These are phyloP conservation scores for Caranx melampygus DNA, from an alignment of 2,113 vertebrate species.

Conservation along the genomic window DNA sequence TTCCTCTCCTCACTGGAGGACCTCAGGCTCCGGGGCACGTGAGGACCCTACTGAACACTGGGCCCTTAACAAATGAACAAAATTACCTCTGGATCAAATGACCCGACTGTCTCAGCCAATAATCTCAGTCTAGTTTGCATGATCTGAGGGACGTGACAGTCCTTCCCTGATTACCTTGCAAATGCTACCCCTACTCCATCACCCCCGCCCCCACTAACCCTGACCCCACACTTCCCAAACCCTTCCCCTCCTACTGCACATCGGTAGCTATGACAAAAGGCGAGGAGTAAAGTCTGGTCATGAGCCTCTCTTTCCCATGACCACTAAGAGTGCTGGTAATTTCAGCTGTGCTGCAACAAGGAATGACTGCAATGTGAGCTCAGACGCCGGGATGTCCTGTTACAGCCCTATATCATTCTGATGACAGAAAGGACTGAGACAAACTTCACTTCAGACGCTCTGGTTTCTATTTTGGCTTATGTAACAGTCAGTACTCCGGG, in stretches of 20 bases:
- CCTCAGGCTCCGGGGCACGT: slow-evolving; percentile 15
- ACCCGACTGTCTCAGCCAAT: slow-evolving; percentile 45
- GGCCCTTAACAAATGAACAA: slow-evolving; percentile 56
- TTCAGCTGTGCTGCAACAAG: slow-evolving; percentile 72
- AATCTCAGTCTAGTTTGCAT: slow-evolving; percentile 41
- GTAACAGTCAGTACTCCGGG: slow-evolving; percentile 14
- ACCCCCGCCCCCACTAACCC: neutral
- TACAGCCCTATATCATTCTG: slow-evolving; percentile 56
- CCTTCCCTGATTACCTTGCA: slow-evolving; percentile 53
- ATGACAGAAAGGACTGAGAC: slow-evolving; percentile 61
- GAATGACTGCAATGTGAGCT: slow-evolving; percentile 73
- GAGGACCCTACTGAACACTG: slow-evolving; percentile 35
- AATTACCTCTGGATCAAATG: slow-evolving; percentile 57
- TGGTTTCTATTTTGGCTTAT: slow-evolving; percentile 37
- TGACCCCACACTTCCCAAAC: too few relatives aligned
- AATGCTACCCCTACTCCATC: slow-evolving; percentile 34
- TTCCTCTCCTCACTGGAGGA: slow-evolving; percentile 4
- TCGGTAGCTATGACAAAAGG: slow-evolving; percentile 63
- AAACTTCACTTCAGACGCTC: slow-evolving; percentile 20
- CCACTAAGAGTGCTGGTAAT: slow-evolving; percentile 62
- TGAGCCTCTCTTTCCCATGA: slow-evolving; percentile 76
- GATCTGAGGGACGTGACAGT: slow-evolving; percentile 53
- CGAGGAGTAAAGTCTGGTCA: slow-evolving; percentile 69
- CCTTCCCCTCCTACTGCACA: slow-evolving; percentile 20
- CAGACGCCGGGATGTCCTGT: slow-evolving; percentile 70